A percentile compares a stretch with the other conserved stretches of the same genome.
These are phyloP conservation scores for human (Homo sapiens) DNA, from an alignment of 2,113 vertebrate genomes.

Conservation along the genomic window DNA sequence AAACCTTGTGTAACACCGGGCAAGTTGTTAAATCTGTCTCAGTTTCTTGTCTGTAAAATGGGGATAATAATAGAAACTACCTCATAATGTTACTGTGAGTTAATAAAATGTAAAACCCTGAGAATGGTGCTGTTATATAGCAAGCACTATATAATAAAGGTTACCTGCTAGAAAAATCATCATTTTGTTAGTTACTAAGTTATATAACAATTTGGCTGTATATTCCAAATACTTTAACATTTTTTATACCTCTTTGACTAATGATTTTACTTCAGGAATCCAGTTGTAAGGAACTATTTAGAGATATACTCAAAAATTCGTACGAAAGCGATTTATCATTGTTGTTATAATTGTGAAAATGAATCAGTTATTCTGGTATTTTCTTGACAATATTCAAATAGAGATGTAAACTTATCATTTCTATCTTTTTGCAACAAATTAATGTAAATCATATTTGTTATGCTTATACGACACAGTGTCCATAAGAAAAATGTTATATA, in stretches of 20 bases:
- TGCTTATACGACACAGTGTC: background rate
- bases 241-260: background rate
- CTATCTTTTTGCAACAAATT: background rate
- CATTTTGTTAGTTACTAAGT: background rate
- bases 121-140: background rate
- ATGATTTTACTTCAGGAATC: background rate
- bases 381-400: background rate
- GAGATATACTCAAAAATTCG: background rate
- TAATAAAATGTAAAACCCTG: background rate
- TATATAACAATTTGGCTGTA: background rate
- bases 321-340: background rate
- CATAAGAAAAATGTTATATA: background rate
- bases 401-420: background rate
- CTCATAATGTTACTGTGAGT: background rate
- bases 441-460: background rate
- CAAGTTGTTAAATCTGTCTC: background rate
- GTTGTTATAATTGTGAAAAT: background rate
- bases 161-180: background rate
- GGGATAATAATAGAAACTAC: background rate
- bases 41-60: background rate
- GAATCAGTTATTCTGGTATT: background rate
- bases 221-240: background rate
- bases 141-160: background rate
- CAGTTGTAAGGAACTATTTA: background rate
- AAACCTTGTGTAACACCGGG: background rate